A percentile compares a stretch with the other conserved stretches of the same genome.
These are phyloP conservation scores for Sarcophaga peregrina DNA, from an alignment of 1,140 invertebrate genomes.

Conservation along the genomic window DNA sequence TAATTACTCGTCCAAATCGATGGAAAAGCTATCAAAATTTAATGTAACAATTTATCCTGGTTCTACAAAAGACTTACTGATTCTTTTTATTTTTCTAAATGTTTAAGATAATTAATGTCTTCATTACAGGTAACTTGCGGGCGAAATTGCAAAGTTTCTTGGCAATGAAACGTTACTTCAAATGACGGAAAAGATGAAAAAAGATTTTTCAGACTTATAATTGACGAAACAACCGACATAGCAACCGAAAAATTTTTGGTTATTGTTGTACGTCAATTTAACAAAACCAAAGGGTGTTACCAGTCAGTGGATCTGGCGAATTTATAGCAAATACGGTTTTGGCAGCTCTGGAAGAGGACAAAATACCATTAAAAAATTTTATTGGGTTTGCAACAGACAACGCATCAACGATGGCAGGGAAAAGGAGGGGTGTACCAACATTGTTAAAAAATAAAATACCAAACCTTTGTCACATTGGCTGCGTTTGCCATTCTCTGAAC, in stretches of 20 bases:
- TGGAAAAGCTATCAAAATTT: no score
- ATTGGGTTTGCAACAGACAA: conserved; percentile 7
- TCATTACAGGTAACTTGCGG: no score
- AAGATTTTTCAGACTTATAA: conserved; percentile 13
- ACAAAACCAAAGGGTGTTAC: neutral
- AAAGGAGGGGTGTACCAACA: neutral
- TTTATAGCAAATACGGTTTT: no score
- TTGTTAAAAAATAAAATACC: conserved; percentile 2
- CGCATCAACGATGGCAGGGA: neutral
- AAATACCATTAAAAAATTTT: neutral
- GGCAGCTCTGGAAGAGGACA: neutral
- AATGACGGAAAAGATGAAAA: conserved; percentile 13
- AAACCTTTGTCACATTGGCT: neutral
- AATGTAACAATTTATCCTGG: no score
- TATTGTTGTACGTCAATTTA: neutral
- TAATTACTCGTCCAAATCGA: no score
- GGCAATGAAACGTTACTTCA: neutral
- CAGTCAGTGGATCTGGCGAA: conserved; percentile 2
- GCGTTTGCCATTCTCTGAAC: neutral
- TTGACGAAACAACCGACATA: conserved; percentile 33
- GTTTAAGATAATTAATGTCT: no score
- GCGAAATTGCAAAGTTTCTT: neutral
- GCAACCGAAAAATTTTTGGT: conserved; percentile 15
- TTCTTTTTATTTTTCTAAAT: no score
- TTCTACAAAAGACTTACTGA: no score